Base-by-base conservation (phyloP, 1,140 invertebrate genomes). In the Drosophila aff. region DNA sequence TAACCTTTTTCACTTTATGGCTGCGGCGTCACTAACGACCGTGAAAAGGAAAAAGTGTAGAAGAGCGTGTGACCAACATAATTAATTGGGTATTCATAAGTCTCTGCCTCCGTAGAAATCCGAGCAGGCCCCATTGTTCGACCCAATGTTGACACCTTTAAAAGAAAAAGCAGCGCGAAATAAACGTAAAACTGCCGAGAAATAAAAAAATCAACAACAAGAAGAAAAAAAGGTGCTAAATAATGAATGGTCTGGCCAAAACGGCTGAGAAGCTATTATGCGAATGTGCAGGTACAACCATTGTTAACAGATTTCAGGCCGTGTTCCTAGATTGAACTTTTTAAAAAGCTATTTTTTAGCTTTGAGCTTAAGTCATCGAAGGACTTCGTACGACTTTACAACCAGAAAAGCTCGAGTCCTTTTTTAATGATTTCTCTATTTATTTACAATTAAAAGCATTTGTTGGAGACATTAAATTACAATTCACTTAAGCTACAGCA, bases 381-480 rank as follows among this genome's bases (percentile, higher is more conserved):
- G 38, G 58, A 40, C 11, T 63, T 36, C 23, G 40, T 16, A 26
- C 0, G 21, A 23, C 9, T 10, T 33, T 4, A 10, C 13, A n/a
- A 40, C 36, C 53, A 26, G 9, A n/a, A 57, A 55, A 57, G 53
- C 53, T 57, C 13, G 33, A 23, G 9, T 40, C 38, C 53, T 26
- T 26, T 0, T 57, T 57, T 57, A 80, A 58, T 68, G 62, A 44
- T 44, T 74, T 74, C 49, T 78, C 64, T 31, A 71, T 79, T 90
- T 90, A 90, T 90, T 84, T 90, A 90, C 85, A 90, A 90, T 90
- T 90, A 90, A 90, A 90, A 90, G 81, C 85, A 85, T 90, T 85
- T 85, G 72, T 53, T 73, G 75, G 67, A 82, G 76, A 81, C 69
- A 89, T 89, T 73, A 77, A 87, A 74, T 76, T 89, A 89, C 71